phyloP scores from a whole-genome alignment of 1,140 invertebrate genomes.

The Tyrophagus putrescentiae region DNA sequence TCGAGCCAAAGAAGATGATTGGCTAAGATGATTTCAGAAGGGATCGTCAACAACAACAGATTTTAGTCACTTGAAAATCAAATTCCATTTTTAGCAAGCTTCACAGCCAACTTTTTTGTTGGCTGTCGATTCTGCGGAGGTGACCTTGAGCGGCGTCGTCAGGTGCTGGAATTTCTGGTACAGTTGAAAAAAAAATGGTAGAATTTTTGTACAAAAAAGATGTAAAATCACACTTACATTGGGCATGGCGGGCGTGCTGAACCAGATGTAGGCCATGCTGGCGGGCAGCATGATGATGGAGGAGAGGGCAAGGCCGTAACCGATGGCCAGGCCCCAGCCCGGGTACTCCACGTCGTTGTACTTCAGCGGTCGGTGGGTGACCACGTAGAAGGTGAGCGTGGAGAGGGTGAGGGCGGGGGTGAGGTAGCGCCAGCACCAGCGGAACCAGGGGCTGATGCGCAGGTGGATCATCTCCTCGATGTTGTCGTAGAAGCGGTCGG shows the following conservation, averaged over 20 bases:
- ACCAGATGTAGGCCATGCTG: conserved; percentile 40
- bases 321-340: conserved; percentile 43
- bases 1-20: too few relatives aligned
- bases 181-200: too few relatives aligned
- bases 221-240: too few relatives aligned
- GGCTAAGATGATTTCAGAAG: too few relatives aligned
- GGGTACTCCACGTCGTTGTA: conserved; percentile 45
- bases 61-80: too few relatives aligned
- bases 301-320: conserved; percentile 44
- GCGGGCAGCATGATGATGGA: conserved; percentile 46
- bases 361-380: conserved; percentile 39
- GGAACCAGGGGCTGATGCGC: conserved; percentile 36
- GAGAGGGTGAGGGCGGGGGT: conserved; percentile 39
- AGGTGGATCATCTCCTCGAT: conserved; percentile 38
- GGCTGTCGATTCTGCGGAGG: too few relatives aligned
- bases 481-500: conserved; percentile 50
- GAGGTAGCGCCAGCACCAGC: conserved; percentile 40
- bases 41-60: too few relatives aligned
- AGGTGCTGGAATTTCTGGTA: too few relatives aligned
- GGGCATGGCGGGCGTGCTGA: conserved; percentile 28
- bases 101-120: too few relatives aligned
- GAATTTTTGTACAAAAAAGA: too few relatives aligned
- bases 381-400: conserved; percentile 44
- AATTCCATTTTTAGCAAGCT: too few relatives aligned
- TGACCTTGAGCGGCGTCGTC: too few relatives aligned